Evolutionary conservation across 2,113 vertebrate genomes (phyloP).

Genomic region (Sceloporus undulatus): DNA sequence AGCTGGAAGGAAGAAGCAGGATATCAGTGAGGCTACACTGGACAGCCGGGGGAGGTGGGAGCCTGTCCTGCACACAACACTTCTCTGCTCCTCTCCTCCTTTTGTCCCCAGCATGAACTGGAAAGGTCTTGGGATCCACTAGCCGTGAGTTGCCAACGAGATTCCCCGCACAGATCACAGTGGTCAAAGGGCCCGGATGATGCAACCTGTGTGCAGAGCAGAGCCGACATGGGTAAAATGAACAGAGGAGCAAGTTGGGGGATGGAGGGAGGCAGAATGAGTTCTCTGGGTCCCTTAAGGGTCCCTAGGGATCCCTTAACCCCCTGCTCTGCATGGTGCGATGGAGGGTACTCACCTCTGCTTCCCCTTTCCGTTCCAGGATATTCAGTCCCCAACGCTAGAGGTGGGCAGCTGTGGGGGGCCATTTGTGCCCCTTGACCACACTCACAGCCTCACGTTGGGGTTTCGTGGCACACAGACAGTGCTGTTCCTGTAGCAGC

Average conservation of each 20-base stretch:
- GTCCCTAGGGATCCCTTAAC: not conserved
- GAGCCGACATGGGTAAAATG: not conserved
- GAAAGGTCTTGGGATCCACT: slow-evolving; percentile 12
- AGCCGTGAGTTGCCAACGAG: not conserved
- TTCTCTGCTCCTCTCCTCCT: too few relatives aligned
- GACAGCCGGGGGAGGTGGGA: not conserved
- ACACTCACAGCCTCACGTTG: too few relatives aligned
- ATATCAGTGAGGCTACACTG: not conserved
- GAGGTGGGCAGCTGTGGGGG: too few relatives aligned
- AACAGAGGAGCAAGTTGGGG: accelerated
- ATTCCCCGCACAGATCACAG: not conserved
- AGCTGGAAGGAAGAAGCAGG: not conserved
- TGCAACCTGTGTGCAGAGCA: accelerated
- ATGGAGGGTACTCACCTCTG: too few relatives aligned
- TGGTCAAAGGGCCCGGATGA: not conserved
- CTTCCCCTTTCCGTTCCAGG: too few relatives aligned
- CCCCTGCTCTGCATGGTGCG: not conserved
- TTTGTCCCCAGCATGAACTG: not conserved
- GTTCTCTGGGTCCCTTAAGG: not conserved
- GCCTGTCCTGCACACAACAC: not conserved
- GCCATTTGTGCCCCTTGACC: too few relatives aligned
- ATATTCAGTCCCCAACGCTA: not conserved
- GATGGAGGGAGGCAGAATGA: too few relatives aligned
- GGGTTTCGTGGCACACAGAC: too few relatives aligned
- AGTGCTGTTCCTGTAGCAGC: too few relatives aligned